Evolutionary conservation across 2,888 invertebrate genomes (phyloP), one percentile per base, ranked within the genome.

Genomic region (Phragmatobia fuliginosa): DNA sequence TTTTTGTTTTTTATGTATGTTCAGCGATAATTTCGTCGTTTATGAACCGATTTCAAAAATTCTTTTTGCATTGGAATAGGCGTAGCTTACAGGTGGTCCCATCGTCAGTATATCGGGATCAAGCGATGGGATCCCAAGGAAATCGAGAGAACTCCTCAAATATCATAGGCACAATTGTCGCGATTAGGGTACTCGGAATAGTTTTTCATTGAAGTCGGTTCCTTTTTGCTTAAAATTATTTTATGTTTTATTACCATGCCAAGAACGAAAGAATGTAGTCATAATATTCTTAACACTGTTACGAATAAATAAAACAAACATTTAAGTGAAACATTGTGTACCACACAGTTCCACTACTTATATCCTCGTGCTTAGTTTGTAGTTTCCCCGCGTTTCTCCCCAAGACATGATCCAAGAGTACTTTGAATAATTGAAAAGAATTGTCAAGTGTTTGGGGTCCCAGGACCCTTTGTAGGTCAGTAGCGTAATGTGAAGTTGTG

Each of bases 381-480:
- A 58, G 66, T 28, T 64, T 33, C 38, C 63, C 70, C 78, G 67
- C 33, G 60, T 69, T 74, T 61, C 75, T 33, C 76, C 77, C 76
- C 71, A 77, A 80, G 82, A 80, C 73, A 73, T 80, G 81, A 75
- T 80, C 83, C 78, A 80, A 91, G 90, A 78, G 88, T 89, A 88
- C 92, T 94, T 90, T 93, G 90, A 93, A 93, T 94, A 93, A 94
- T 93, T 92, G 91, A 92, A 81, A 93, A 91, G 89, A 88, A 89
- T 88, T 88, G 86, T 86, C 83, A 84, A 91, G 89, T 83, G 80
- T 79, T 78, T 76, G 75, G 77, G 84, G 86, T 78, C 88, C 85
- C 83, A 59, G 82, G 81, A 76, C 83, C 85, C 88, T 88, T 91
- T 90, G 82, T 92, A 92, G 92, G 92, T 93, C 92, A 92, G 88